Conservation (phyloP, 2,888 invertebrate species). For the Acrobasis consociella region DNA sequence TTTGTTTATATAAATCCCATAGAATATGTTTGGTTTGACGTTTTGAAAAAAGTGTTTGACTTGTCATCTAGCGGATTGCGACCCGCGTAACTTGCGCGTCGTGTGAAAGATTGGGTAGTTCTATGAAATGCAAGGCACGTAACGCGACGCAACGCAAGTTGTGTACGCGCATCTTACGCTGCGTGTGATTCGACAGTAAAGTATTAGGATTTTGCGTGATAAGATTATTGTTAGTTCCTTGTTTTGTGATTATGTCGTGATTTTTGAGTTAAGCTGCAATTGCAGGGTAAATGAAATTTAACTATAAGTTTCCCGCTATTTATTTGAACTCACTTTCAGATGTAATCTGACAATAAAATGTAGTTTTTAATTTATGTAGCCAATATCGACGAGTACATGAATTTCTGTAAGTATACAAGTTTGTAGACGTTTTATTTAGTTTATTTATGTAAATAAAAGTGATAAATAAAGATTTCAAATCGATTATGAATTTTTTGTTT, state of each 20-base stretch:
- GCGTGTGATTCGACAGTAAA: no score
- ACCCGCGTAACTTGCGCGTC: no score
- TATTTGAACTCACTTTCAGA: slow-evolving; percentile 41
- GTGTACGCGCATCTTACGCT: no score
- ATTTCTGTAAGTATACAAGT: slow-evolving; percentile 28
- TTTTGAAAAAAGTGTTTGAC: no score
- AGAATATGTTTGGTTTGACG: no score
- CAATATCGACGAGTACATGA: slow-evolving; percentile 30
- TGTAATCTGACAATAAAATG: slow-evolving; percentile 58
- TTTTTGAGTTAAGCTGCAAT: slow-evolving; percentile 25
- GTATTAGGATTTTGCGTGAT: slow-evolving; percentile 26
- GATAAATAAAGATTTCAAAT: slow-evolving; percentile 27
- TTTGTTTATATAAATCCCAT: no score
- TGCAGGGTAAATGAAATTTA: slow-evolving; percentile 12
- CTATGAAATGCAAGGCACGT: no score
- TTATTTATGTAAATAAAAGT: slow-evolving; percentile 31
- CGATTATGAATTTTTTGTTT: neutral
- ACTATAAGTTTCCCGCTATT: slow-evolving; percentile 21
- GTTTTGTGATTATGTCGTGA: slow-evolving; percentile 34
- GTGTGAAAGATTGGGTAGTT: no score
- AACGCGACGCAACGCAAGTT: no score
- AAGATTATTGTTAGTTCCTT: slow-evolving; percentile 37
- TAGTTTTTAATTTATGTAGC: slow-evolving; percentile 32
- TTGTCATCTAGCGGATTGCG: no score
- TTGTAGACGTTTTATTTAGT: slow-evolving; percentile 28